Evolutionary conservation across 2,888 invertebrate species (phyloP).

Genomic region (Argyresthia albistria): DNA sequence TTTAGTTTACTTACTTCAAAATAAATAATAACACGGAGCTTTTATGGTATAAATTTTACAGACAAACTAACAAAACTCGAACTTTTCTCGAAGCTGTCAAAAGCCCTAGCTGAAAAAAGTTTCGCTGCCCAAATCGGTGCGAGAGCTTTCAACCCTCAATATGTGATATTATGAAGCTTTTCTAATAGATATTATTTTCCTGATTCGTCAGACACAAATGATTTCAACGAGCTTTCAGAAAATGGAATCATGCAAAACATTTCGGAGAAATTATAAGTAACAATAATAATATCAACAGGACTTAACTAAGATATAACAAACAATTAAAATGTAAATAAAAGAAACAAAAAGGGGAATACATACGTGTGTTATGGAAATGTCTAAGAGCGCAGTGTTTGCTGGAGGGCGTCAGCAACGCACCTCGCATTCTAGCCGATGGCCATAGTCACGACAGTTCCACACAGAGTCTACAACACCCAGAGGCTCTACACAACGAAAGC

Average conservation of each 20-base stretch:
- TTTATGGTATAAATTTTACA: too few species aligned
- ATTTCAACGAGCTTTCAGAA: too few species aligned
- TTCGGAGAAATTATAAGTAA: constrained; percentile 10
- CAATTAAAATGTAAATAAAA: constrained; percentile 21
- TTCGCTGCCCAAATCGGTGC: too few species aligned
- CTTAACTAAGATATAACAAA: constrained; percentile 22
- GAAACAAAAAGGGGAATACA: constrained; percentile 56
- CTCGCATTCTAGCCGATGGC: constrained; percentile 72
- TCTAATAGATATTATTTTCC: too few species aligned
- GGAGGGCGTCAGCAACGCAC: constrained; percentile 70
- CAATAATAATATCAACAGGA: constrained; percentile 16
- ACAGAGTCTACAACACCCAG: constrained; percentile 62
- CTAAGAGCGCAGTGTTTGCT: constrained; percentile 63
- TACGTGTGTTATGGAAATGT: constrained; percentile 64
- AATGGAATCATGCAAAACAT: background rate
- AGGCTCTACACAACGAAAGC: constrained; percentile 71
- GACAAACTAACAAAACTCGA: too few species aligned
- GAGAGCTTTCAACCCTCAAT: too few species aligned
- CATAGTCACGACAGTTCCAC: constrained; percentile 67
- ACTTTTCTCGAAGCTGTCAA: too few species aligned
- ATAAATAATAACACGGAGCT: too few species aligned
- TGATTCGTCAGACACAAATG: too few species aligned
- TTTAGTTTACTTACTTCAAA: too few species aligned
- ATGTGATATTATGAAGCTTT: too few species aligned
- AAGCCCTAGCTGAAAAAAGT: too few species aligned